These are phyloP conservation scores for Andrena bicolor DNA, from an alignment of 2,888 invertebrate genomes.

Conservation along the genomic window DNA sequence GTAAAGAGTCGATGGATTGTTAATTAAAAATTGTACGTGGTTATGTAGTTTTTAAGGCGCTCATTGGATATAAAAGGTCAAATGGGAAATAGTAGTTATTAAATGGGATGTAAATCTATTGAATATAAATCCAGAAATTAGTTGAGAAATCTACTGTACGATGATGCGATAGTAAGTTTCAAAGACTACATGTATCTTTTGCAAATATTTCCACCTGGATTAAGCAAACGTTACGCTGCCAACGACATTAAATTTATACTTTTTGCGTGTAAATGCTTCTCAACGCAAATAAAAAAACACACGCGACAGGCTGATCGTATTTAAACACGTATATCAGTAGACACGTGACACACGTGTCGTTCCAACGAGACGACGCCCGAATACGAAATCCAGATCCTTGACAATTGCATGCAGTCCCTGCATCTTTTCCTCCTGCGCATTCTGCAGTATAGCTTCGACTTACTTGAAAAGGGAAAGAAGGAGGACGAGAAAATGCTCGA, in stretches of 20 bases:
- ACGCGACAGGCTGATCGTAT: slow-evolving; percentile 32
- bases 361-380: slow-evolving; percentile 62
- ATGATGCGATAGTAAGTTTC: too few relatives aligned
- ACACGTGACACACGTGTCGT: slow-evolving; percentile 53
- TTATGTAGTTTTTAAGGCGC: too few relatives aligned
- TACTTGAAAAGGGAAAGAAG: not conserved
- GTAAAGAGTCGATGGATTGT: too few relatives aligned
- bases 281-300: slow-evolving; percentile 7
- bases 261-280: slow-evolving; percentile 23
- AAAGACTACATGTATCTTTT: too few relatives aligned
- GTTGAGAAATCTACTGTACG: not conserved
- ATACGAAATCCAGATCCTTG: slow-evolving; percentile 65
- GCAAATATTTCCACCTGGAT: not conserved
- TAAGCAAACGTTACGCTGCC: too few relatives aligned
- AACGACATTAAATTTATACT: not conserved
- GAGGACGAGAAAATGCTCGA: not conserved
- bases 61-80: not conserved
- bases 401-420: slow-evolving; percentile 56
- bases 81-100: too few relatives aligned
- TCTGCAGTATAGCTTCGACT: slow-evolving; percentile 13
- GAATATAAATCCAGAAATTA: not conserved
- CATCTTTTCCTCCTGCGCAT: slow-evolving; percentile 34
- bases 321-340: slow-evolving; percentile 51
- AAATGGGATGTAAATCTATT: too few relatives aligned
- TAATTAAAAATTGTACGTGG: too few relatives aligned